Evolutionary conservation across 2,888 invertebrate genomes (phyloP).

Genomic region (Automeris io): DNA sequence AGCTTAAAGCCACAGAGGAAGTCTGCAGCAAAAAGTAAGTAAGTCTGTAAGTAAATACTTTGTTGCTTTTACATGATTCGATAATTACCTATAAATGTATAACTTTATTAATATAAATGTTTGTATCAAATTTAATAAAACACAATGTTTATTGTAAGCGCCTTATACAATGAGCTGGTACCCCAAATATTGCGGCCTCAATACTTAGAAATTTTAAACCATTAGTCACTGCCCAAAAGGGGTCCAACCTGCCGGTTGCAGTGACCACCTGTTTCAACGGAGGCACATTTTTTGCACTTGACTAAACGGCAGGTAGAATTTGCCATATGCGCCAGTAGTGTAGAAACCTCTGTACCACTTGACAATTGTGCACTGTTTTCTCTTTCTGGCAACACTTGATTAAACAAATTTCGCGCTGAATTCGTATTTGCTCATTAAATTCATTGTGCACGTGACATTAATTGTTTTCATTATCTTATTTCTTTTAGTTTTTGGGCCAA

Average conservation of each 20-base stretch:
- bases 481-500: no score
- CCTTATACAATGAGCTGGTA: no score
- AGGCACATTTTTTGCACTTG: conserved; percentile 3
- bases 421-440: conserved; percentile 1
- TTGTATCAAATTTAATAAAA: no score
- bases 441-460: not conserved
- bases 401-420: not conserved
- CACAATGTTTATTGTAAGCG: no score
- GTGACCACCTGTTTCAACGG: not conserved
- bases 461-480: not conserved
- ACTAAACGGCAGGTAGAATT: conserved; percentile 1
- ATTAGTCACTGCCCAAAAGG: conserved; percentile 4
- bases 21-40: no score
- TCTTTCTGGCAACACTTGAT: not conserved
- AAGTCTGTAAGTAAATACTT: no score
- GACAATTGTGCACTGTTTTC: conserved; percentile 1
- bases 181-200: not conserved
- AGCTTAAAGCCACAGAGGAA: no score
- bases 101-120: no score
- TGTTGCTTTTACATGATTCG: no score
- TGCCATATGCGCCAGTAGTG: not conserved
- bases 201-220: conserved; percentile 2
- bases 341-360: not conserved
- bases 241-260: not conserved
- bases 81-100: no score